phyloP scores from a whole-genome alignment of 1,140 invertebrate genomes.

The Epicauta chinensis region DNA sequence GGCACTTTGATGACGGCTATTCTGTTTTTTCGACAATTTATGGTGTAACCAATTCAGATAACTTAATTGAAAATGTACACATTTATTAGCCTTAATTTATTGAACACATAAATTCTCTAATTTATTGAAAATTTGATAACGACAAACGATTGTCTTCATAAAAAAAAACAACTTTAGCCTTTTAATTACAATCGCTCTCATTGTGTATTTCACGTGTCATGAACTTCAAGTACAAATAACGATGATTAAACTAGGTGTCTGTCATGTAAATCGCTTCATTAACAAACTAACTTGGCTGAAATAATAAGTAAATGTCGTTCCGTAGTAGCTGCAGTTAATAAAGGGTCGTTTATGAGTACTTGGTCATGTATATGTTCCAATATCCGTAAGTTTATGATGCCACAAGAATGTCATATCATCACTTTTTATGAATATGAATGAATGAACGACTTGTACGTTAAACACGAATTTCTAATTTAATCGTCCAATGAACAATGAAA shows the following conservation, averaged over 20 bases:
- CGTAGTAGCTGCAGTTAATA: constrained; percentile 11
- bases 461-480: constrained; percentile 23
- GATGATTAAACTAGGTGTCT: constrained; percentile 13
- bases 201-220: too few relatives aligned
- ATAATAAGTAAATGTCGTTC: constrained; percentile 18
- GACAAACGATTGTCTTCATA: too few relatives aligned
- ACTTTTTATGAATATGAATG: constrained; percentile 27
- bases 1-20: not conserved
- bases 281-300: constrained; percentile 16
- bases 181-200: too few relatives aligned
- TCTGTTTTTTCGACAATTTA: constrained; percentile 5
- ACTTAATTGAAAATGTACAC: not conserved
- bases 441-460: constrained; percentile 19
- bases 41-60: constrained; percentile 11
- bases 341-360: constrained; percentile 27
- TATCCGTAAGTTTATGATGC: constrained; percentile 32
- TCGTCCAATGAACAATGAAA: constrained; percentile 24
- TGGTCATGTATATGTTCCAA: constrained; percentile 26
- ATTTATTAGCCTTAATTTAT: too few relatives aligned
- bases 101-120: too few relatives aligned
- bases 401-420: constrained; percentile 31
- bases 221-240: constrained; percentile 3
- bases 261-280: constrained; percentile 33
- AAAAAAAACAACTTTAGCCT: too few relatives aligned
- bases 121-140: too few relatives aligned